A percentile compares a stretch with the other conserved stretches of the same genome.
phyloP scores from a whole-genome alignment of 2,888 invertebrate species.

The Athalia circularis region DNA sequence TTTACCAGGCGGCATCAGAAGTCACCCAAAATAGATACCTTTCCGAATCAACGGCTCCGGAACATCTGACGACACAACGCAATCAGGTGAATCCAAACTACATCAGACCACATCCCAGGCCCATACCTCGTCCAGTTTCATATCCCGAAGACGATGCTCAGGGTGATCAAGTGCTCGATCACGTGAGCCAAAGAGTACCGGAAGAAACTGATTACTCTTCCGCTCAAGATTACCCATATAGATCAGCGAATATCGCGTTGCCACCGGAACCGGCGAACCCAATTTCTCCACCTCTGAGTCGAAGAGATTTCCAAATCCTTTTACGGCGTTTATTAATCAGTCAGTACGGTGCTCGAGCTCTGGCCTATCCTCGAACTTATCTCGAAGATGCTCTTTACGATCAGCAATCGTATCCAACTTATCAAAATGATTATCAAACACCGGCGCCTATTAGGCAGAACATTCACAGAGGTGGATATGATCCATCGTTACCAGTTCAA shows the following conservation, averaged over 20 bases:
- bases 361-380: constrained; percentile 69
- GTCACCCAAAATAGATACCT: constrained; percentile 67
- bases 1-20: constrained; percentile 62
- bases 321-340: constrained; percentile 81
- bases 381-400: constrained; percentile 71
- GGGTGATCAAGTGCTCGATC: constrained; percentile 48
- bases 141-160: constrained; percentile 59
- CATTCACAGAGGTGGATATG: constrained; percentile 55
- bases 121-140: constrained; percentile 54
- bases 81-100: constrained; percentile 59
- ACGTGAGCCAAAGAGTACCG: not conserved
- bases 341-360: constrained; percentile 74
- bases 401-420: constrained; percentile 71
- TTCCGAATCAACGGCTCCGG: constrained; percentile 63
- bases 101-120: constrained; percentile 58
- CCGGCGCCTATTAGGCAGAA: constrained; percentile 60
- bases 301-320: constrained; percentile 82
- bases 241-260: constrained; percentile 59
- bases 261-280: constrained; percentile 76
- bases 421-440: constrained; percentile 72
- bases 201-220: constrained; percentile 66
- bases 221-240: constrained; percentile 64
- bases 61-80: constrained; percentile 60
- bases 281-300: constrained; percentile 83
- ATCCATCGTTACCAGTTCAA: constrained; percentile 52